Evolutionary conservation across 2,888 invertebrate genomes (phyloP).

Genomic region (Pasiphila rectangulata): DNA sequence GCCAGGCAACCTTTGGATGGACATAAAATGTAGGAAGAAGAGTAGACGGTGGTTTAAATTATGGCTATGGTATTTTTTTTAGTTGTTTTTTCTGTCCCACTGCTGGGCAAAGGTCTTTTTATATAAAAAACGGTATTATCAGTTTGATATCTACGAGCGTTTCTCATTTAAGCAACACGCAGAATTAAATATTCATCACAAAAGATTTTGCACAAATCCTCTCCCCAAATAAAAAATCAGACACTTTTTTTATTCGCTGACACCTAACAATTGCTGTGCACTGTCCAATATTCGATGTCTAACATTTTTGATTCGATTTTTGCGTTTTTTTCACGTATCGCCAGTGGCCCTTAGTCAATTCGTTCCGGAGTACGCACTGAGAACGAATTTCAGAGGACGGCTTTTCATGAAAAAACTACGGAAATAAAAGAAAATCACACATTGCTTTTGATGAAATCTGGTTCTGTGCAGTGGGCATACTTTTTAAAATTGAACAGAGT

Average conservation of each 20-base stretch:
- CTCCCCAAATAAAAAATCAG: not conserved
- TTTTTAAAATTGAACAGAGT: not conserved
- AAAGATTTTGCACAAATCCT: not conserved
- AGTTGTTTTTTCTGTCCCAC: too few species aligned
- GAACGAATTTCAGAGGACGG: slow-evolving; percentile 47
- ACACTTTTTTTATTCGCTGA: slow-evolving; percentile 8
- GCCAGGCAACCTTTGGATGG: too few species aligned
- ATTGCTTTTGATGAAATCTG: slow-evolving; percentile 10
- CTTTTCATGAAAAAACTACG: slow-evolving; percentile 27
- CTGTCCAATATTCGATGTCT: slow-evolving; percentile 15
- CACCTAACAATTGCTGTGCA: slow-evolving; percentile 12
- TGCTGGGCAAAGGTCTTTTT: not conserved
- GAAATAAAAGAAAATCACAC: slow-evolving; percentile 7
- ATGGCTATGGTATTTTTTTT: too few species aligned
- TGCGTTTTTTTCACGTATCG: slow-evolving; percentile 18
- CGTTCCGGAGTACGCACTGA: slow-evolving; percentile 52
- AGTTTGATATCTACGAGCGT: too few species aligned
- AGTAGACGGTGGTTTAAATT: too few species aligned
- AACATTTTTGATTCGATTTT: slow-evolving; percentile 21
- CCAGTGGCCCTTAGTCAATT: slow-evolving; percentile 54
- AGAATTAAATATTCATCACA: too few species aligned
- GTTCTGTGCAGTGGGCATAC: slow-evolving; percentile 5
- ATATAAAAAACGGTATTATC: not conserved
- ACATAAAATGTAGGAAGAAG: too few species aligned
- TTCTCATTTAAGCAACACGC: too few species aligned